Evolutionary conservation across 2,888 invertebrate genomes (phyloP), one percentile per base, ranked within the genome.

Genomic region (Harpagoxenus sublaevis): DNA sequence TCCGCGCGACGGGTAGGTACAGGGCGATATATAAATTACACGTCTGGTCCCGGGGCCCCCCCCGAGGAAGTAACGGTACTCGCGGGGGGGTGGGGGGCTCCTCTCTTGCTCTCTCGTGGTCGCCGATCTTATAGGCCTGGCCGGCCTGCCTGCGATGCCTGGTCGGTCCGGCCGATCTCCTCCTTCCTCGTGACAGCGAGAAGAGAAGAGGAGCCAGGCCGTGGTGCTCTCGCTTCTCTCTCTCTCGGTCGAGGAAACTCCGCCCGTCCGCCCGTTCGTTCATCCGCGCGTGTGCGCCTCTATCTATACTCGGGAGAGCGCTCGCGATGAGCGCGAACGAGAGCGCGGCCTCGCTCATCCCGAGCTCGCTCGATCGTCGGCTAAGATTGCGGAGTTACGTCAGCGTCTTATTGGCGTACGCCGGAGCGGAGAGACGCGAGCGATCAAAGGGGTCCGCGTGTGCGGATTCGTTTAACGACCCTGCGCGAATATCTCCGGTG

Each of bases 11-110:
- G 91, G 84, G 88, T 86, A 89, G 90, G 90, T 88, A 91, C 91
- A 87, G 92, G 91, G 92, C 93, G 92, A 94, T 93, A 93, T 94
- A 94, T 94, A 94, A 94, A 94, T 94, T 94, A 94, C 93, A 94
- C 92, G 93, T 94, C 93, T 92, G 93, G 92, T 92, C 92, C 89
- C 90, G 86, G 92, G 91, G 92, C 92, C 90, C 93, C 93, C 92
- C 87, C 89, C 87, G 91, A 92, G 94, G 92, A 92, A 91, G 88
- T 93, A 94, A 94, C 94, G 94, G 94, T 92, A 94, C 90, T 87
- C 60, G 65, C 86, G 42, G 35, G 84, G 84, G 23, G 23, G 23
- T 23, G 23, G 23, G 23, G 87, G 84, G 77, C 82, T 60, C 45
- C 70, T 78, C 79, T 83, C 83, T 78, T 15, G 35, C 66, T 39